Conservation (phyloP, 2,888 invertebrate species). For the Drosophila peninsularis region DNA sequence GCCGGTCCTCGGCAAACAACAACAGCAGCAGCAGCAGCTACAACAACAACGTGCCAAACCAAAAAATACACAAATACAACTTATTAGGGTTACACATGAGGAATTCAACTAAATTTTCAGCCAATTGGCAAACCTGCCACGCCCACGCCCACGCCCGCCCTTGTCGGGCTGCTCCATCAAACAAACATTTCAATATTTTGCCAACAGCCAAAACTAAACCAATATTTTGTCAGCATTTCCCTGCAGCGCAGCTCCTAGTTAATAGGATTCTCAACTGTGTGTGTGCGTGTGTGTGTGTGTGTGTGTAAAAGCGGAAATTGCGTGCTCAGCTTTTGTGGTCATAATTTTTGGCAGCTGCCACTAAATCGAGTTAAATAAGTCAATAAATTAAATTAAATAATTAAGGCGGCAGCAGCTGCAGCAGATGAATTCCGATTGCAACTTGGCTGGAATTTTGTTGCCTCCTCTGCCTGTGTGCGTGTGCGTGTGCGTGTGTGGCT, state of each 20-base stretch:
- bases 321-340: slow-evolving; percentile 34
- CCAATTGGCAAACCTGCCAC: slow-evolving; percentile 19
- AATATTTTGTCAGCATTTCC: slow-evolving; percentile 47
- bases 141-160: background rate
- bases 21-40: background rate
- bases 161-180: slow-evolving; percentile 45
- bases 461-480: background rate
- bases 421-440: slow-evolving; percentile 21
- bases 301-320: slow-evolving; percentile 59
- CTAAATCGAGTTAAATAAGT: slow-evolving; percentile 59
- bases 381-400: slow-evolving; percentile 66
- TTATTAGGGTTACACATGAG: slow-evolving; percentile 60
- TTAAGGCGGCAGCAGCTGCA: slow-evolving; percentile 39
- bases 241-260: slow-evolving; percentile 32
- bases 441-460: slow-evolving; percentile 42
- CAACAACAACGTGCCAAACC: slow-evolving; percentile 9
- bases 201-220: slow-evolving; percentile 45
- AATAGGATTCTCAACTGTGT: slow-evolving; percentile 52
- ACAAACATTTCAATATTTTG: slow-evolving; percentile 67
- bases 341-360: slow-evolving; percentile 44
- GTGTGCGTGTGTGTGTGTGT: background rate
- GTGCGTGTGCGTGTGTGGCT: background rate
- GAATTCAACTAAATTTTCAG: slow-evolving; percentile 43
- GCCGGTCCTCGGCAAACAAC: slow-evolving; percentile 19
- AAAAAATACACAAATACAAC: slow-evolving; percentile 31